Evolutionary conservation across 2,113 vertebrate species (phyloP).

Genomic region (Thryonomys swinderianus): DNA sequence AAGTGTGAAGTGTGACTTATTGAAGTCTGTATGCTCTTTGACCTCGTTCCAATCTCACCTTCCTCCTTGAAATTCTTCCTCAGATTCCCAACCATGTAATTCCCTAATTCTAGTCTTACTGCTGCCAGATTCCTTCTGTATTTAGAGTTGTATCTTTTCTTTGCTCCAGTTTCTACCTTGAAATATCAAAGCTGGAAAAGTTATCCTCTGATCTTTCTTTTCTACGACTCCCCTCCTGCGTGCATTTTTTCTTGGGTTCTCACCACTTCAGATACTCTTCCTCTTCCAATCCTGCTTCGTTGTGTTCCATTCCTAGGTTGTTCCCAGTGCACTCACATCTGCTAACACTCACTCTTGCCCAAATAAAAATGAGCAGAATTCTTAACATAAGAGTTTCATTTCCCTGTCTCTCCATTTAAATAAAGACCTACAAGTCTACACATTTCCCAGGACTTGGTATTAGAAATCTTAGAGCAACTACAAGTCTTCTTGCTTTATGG

Average conservation of each 20-base stretch:
- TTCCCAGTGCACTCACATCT: background rate
- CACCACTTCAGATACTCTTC: background rate
- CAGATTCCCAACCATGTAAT: background rate
- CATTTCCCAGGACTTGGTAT: background rate
- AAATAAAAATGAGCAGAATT: background rate
- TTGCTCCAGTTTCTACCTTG: background rate
- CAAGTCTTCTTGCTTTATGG: background rate
- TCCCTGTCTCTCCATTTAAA: background rate
- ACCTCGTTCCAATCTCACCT: background rate
- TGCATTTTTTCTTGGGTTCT: background rate
- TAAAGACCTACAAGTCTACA: background rate
- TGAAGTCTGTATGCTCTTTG: background rate
- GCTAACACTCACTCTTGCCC: background rate
- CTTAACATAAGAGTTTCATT: background rate
- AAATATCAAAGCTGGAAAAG: background rate
- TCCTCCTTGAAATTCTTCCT: background rate
- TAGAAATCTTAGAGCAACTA: background rate
- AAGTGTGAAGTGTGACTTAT: background rate
- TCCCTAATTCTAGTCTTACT: background rate
- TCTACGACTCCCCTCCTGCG: fast-evolving
- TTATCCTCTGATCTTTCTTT: background rate
- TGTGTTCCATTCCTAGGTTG: background rate
- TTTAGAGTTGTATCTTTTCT: background rate
- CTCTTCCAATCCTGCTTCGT: background rate
- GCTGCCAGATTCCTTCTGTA: fast-evolving